These are phyloP conservation scores for Solenopsis fugax DNA, from an alignment of 1,140 invertebrate genomes.

Conservation along the genomic window DNA sequence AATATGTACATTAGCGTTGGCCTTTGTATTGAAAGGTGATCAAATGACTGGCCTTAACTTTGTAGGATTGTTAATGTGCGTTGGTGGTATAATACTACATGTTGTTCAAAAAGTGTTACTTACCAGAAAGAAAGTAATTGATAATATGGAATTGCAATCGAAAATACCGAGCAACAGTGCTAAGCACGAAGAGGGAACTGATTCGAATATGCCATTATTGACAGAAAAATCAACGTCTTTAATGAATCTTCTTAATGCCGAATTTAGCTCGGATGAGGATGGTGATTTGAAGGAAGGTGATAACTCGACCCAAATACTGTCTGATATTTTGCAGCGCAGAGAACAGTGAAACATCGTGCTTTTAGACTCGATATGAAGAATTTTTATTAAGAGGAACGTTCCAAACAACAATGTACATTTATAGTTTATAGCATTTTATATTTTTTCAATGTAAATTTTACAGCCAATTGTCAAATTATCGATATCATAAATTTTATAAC, in stretches of 20 bases:
- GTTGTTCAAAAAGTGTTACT: slow-evolving; percentile 91
- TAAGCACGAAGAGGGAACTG: slow-evolving; percentile 80
- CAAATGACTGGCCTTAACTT: slow-evolving; percentile 94
- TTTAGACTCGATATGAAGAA: too few species aligned
- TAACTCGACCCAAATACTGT: slow-evolving; percentile 83
- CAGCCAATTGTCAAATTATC: background rate
- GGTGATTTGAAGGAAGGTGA: slow-evolving; percentile 78
- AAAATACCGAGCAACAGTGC: slow-evolving; percentile 77
- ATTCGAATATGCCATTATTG: slow-evolving; percentile 81
- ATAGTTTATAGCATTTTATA: slow-evolving; percentile 43
- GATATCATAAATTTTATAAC: background rate
- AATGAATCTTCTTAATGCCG: slow-evolving; percentile 84
- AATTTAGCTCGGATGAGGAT: slow-evolving; percentile 85
- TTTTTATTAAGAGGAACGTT: slow-evolving; percentile 20
- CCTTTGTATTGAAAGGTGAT: slow-evolving; percentile 95
- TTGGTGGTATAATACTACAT: slow-evolving; percentile 96
- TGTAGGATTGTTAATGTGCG: slow-evolving; percentile 94
- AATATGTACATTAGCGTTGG: slow-evolving; percentile 95
- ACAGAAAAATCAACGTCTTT: slow-evolving; percentile 83
- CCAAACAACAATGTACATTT: slow-evolving; percentile 32
- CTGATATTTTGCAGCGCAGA: slow-evolving; percentile 85
- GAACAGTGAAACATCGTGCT: slow-evolving; percentile 76
- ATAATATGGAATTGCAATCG: slow-evolving; percentile 82
- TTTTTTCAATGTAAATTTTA: slow-evolving; percentile 35
- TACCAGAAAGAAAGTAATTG: slow-evolving; percentile 76